phyloP scores from a whole-genome alignment of 2,797 vertebrate species.

The Onychomys leucogaster region DNA sequence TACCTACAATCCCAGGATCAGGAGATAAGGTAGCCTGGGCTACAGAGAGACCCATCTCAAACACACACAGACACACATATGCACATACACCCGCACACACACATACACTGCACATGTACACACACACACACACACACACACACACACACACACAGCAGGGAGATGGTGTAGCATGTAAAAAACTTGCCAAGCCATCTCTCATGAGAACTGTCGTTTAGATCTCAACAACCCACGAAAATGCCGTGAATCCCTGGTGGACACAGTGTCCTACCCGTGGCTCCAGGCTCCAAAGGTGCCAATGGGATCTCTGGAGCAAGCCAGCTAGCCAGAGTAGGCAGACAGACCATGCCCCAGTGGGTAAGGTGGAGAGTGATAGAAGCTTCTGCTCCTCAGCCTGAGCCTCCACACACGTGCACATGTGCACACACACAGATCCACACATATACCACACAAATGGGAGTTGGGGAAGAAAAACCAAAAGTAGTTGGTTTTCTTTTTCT shows the following conservation, averaged over 20 bases:
- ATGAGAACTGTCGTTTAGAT: background rate
- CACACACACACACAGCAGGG: background rate
- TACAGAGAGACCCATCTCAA: background rate
- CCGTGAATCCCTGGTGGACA: background rate
- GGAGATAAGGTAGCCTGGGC: background rate
- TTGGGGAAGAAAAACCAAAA: background rate
- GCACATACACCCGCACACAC: background rate
- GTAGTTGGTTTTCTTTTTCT: slow-evolving; percentile 40
- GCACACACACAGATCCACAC: background rate
- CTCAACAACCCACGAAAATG: background rate
- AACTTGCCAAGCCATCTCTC: background rate
- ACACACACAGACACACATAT: background rate
- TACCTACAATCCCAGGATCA: background rate
- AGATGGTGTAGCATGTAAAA: background rate
- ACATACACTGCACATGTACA: no score
- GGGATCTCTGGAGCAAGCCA: background rate
- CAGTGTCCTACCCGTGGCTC: background rate
- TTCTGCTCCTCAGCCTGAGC: background rate
- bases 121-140: no score
- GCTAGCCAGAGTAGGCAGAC: background rate
- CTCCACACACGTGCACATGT: background rate
- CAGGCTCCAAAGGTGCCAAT: background rate
- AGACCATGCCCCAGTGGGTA: background rate
- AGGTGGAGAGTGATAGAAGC: background rate
- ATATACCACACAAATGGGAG: background rate